These are phyloP conservation scores for Sebastes schlegelii DNA, from an alignment of 2,113 vertebrate genomes.

Conservation along the genomic window DNA sequence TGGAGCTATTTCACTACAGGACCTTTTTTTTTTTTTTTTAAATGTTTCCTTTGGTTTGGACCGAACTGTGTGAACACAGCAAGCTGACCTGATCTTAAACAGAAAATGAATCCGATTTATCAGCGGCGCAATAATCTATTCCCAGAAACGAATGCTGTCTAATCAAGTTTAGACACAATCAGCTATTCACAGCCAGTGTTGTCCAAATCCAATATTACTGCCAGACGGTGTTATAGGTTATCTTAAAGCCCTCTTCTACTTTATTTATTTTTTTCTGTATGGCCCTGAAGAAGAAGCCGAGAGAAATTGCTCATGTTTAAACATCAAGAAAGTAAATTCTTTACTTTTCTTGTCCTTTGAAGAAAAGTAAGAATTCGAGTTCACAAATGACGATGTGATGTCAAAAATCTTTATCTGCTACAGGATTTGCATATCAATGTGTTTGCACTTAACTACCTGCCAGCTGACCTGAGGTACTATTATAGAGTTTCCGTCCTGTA, in stretches of 20 bases:
- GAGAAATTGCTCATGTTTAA: constrained; percentile 10
- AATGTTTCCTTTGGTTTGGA: background rate
- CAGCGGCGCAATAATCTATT: constrained; percentile 42
- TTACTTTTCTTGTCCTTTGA: constrained; percentile 24
- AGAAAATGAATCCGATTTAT: constrained; percentile 26
- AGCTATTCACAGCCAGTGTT: constrained; percentile 19
- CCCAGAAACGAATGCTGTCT: constrained; percentile 14
- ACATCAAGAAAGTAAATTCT: background rate
- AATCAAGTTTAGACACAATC: constrained; percentile 38
- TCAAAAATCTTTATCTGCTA: constrained; percentile 8
- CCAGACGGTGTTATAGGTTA: constrained; percentile 16
- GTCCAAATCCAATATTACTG: constrained; percentile 41
- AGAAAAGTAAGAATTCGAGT: constrained; percentile 12
- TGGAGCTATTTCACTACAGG: background rate
- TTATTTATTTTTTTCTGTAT: background rate
- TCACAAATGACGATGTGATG: constrained; percentile 9
- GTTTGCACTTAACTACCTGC: constrained; percentile 1
- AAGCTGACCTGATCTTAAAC: constrained; percentile 5
- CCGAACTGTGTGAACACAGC: background rate
- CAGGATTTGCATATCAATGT: constrained; percentile 11
- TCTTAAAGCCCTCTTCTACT: constrained; percentile 13
- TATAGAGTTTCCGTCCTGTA: background rate
- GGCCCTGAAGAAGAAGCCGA: background rate
- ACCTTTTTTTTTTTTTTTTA: background rate
- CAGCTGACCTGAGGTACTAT: background rate